Percentiles rank a stretch among this genome's conserved stretches.
Evolutionary conservation across 1,140 invertebrate species (phyloP).

Genomic region (Tenebrio molitor): DNA sequence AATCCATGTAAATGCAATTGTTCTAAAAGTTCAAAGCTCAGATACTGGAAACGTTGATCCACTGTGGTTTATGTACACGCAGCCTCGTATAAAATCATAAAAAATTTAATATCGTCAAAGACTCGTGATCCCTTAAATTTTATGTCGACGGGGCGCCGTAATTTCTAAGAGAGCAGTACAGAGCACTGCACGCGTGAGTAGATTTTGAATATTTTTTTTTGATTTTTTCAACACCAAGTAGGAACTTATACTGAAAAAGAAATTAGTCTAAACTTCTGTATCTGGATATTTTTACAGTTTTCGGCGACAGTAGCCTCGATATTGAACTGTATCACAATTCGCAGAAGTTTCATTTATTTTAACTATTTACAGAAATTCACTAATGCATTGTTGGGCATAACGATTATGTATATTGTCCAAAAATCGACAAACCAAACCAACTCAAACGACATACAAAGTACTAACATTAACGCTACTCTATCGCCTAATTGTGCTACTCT

Average conservation of each 20-base stretch:
- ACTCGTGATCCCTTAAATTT: slow-evolving; percentile 13
- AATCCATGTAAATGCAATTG: not conserved
- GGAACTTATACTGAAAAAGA: slow-evolving; percentile 23
- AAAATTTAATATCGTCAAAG: slow-evolving; percentile 23
- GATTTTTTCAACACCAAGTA: not conserved
- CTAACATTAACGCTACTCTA: slow-evolving; percentile 19
- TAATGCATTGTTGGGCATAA: slow-evolving; percentile 37
- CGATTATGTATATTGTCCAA: slow-evolving; percentile 19
- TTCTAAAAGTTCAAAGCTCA: slow-evolving; percentile 11
- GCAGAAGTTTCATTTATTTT: slow-evolving; percentile 18
- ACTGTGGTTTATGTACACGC: slow-evolving; percentile 10
- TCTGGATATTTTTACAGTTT: slow-evolving; percentile 6
- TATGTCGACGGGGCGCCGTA: not conserved
- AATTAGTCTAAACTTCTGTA: slow-evolving; percentile 7
- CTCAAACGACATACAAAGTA: slow-evolving; percentile 17
- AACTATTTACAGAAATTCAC: slow-evolving; percentile 37
- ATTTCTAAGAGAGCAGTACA: too few species aligned
- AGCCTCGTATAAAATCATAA: slow-evolving; percentile 19
- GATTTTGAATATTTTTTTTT: slow-evolving; percentile 7
- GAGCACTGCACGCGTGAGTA: too few species aligned
- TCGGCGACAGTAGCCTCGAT: slow-evolving; percentile 28
- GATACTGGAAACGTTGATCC: not conserved
- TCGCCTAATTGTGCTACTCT: not conserved
- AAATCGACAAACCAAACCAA: slow-evolving; percentile 12
- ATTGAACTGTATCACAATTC: slow-evolving; percentile 31